Conservation (phyloP, 2,113 vertebrate genomes). For the Heptranchias perlo region DNA sequence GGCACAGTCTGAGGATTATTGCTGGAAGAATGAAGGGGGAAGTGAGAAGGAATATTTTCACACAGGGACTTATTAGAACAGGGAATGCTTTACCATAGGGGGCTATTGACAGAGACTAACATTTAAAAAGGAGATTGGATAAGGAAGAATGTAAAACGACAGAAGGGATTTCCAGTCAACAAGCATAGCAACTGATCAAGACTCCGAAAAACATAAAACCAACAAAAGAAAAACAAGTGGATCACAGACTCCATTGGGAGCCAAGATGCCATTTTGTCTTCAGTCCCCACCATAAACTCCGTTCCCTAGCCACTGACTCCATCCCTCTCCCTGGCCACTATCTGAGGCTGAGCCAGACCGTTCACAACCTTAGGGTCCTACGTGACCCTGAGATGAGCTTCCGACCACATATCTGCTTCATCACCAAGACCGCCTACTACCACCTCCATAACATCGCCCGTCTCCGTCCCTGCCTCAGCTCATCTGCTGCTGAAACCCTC, state of each 20-base stretch:
- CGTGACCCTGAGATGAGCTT: too few relatives aligned
- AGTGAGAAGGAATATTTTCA: not conserved
- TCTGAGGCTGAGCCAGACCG: too few relatives aligned
- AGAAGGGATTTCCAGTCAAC: not conserved
- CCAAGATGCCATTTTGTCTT: too few relatives aligned
- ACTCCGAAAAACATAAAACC: not conserved
- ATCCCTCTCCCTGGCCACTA: too few relatives aligned
- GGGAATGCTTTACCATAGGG: not conserved
- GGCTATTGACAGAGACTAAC: not conserved
- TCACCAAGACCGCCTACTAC: too few relatives aligned
- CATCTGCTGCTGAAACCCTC: too few relatives aligned
- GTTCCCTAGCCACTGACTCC: too few relatives aligned
- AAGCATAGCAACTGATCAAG: not conserved
- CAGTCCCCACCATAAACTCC: too few relatives aligned
- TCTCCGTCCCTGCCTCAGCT: too few relatives aligned
- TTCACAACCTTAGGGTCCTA: too few relatives aligned
- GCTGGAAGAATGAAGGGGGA: not conserved
- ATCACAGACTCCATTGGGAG: not conserved
- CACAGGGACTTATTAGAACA: not conserved
- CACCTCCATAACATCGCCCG: too few relatives aligned
- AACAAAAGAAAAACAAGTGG: not conserved
- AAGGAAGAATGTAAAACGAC: not conserved
- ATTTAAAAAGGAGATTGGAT: not conserved
- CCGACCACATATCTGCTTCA: too few relatives aligned
- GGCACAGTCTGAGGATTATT: not conserved